Conservation (phyloP, 2,888 invertebrate species). For the Psylliodes chrysocephalus region DNA sequence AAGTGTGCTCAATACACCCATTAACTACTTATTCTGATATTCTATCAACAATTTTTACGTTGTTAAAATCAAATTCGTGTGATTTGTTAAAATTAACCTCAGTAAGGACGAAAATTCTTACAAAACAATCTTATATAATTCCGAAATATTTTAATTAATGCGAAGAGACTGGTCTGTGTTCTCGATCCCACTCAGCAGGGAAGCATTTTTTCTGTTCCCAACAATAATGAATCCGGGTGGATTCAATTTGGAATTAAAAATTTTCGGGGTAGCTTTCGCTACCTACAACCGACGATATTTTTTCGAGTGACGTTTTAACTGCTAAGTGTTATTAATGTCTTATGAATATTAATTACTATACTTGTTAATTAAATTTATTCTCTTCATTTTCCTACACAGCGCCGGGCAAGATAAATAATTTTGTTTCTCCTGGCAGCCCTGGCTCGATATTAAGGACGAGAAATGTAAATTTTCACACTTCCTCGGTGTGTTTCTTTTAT, state of each 20-base stretch:
- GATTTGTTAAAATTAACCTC: too few species aligned
- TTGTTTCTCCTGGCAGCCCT: slow-evolving; percentile 8
- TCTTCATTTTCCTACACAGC: slow-evolving; percentile 21
- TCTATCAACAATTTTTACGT: too few species aligned
- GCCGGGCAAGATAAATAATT: slow-evolving; percentile 26
- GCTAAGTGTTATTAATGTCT: slow-evolving; percentile 35
- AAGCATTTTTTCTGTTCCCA: neutral
- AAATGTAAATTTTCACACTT: slow-evolving; percentile 27
- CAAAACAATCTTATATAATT: too few species aligned
- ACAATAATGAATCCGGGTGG: neutral
- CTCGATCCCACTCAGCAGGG: neutral
- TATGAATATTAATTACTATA: slow-evolving; percentile 35
- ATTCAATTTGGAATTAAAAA: slow-evolving; percentile 23
- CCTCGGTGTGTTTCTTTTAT: slow-evolving; percentile 20
- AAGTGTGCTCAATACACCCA: too few species aligned
- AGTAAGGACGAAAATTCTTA: too few species aligned
- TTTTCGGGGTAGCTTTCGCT: slow-evolving; percentile 1
- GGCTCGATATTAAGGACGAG: slow-evolving; percentile 20
- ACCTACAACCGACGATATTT: slow-evolving; percentile 15
- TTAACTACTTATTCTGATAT: too few species aligned
- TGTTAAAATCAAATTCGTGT: too few species aligned
- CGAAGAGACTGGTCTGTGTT: neutral
- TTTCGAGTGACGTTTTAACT: slow-evolving; percentile 28
- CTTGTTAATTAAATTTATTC: slow-evolving; percentile 31
- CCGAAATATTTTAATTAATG: too few species aligned